phyloP scores from a whole-genome alignment of 2,113 vertebrate genomes.

The Vimba vimba region DNA sequence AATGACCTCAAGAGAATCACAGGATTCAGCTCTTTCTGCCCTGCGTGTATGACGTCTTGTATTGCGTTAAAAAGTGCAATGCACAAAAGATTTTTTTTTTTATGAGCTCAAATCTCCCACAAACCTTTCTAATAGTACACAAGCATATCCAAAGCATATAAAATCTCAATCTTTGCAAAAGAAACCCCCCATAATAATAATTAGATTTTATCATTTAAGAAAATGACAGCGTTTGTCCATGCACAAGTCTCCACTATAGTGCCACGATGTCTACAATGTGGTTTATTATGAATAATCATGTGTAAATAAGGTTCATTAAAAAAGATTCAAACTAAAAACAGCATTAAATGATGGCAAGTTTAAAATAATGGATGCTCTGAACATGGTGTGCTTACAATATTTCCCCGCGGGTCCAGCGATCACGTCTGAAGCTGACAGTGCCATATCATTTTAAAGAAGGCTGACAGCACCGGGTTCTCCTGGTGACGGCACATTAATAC shows the following conservation, averaged over 20 bases:
- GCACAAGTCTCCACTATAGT: neutral
- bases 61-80: neutral
- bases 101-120: neutral
- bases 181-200: neutral
- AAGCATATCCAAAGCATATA: neutral
- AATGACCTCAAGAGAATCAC: constrained; percentile 11
- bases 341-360: neutral
- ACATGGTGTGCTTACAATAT: neutral
- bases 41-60: neutral
- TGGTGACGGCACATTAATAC: constrained; percentile 66
- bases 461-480: constrained; percentile 55
- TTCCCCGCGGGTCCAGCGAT: neutral
- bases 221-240: neutral
- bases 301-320: neutral
- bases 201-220: neutral
- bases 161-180: neutral
- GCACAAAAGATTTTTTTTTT: neutral
- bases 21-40: neutral
- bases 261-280: neutral
- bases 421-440: neutral
- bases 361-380: neutral
- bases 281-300: neutral
- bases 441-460: constrained; percentile 54
- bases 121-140: neutral
- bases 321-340: neutral